A percentile compares a stretch with the other conserved stretches of the same genome.
Conservation (phyloP, 2,113 vertebrate genomes). For the Myotis brandtii region DNA sequence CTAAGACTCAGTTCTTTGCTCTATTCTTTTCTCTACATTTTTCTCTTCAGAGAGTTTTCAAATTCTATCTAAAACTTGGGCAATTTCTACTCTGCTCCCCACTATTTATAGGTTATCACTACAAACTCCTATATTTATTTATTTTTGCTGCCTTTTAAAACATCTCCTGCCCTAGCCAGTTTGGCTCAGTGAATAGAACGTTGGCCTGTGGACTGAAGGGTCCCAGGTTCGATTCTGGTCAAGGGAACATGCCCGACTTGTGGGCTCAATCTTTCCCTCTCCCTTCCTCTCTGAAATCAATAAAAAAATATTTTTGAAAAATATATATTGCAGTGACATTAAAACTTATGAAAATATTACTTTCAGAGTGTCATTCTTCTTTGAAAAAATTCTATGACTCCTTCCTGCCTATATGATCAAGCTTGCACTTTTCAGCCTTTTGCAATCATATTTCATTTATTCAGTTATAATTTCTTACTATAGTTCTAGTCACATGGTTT, state of each 20-base stretch:
- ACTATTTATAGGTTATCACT: neutral
- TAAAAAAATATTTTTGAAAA: neutral
- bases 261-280: no score
- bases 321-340: neutral
- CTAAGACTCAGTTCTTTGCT: neutral
- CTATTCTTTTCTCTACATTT: neutral
- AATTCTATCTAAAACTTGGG: neutral
- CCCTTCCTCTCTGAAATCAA: no score
- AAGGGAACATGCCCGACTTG: no score
- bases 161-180: neutral
- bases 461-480: constrained; percentile 13
- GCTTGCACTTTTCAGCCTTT: constrained; percentile 2
- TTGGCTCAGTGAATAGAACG: no score
- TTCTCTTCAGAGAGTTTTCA: constrained; percentile 28
- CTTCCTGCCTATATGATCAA: constrained; percentile 4
- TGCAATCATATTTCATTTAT: neutral
- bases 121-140: neutral
- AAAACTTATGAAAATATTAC: neutral
- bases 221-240: no score
- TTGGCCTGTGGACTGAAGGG: no score
- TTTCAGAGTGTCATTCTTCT: neutral
- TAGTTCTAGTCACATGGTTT: neutral
- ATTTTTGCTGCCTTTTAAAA: constrained; percentile 5
- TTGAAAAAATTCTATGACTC: neutral
- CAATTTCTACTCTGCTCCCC: neutral